Evolutionary conservation across 2,888 invertebrate genomes (phyloP), one percentile per base, ranked within the genome.

Genomic region (Lasioglossum oenotherae): DNA sequence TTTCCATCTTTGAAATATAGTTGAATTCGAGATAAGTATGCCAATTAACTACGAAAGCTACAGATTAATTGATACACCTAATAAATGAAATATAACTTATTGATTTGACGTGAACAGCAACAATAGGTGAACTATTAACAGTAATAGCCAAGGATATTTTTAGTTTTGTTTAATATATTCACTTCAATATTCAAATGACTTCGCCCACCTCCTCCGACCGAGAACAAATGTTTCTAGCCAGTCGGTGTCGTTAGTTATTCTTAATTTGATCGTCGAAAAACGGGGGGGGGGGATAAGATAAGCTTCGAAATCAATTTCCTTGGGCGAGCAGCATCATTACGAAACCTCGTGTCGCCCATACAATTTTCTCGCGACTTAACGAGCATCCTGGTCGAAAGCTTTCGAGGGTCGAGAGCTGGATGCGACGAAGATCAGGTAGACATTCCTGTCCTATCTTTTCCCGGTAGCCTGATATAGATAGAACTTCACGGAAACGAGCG

Each of bases 381-480:
- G 81, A 86, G 86, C 46, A 67, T 35, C 67, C 78, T 46, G 19
- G 69, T 35, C 64, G 46, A 67, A 75, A 74, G 60, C 41, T 81
- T 76, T 76, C 60, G 38, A 53, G 41, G 46, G 35, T 38, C 23
- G 57, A 44, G 78, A 79, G 74, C 14, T 76, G 77, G 84, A 85
- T 31, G 81, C 76, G 71, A 87, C 79, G 73, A 74, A 79, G 85
- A 87, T 89, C 86, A 35, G 76, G 89, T 78, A 71, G 87, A 87
- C 91, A 91, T 91, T 90, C 87, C 86, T 80, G 23, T 4, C 78
- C 76, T 90, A 91, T 90, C 91, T 91, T 84, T 91, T 91, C 88
- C 81, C 77, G 82, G 86, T 91, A 90, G 80, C 31, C 85, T 64
- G 88, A 87, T 86, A 88, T 49, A 90, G 90, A 90, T 90, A 90